Evolutionary conservation across 2,888 invertebrate genomes (phyloP).

Genomic region (Drosophila pseudotakahashii): DNA sequence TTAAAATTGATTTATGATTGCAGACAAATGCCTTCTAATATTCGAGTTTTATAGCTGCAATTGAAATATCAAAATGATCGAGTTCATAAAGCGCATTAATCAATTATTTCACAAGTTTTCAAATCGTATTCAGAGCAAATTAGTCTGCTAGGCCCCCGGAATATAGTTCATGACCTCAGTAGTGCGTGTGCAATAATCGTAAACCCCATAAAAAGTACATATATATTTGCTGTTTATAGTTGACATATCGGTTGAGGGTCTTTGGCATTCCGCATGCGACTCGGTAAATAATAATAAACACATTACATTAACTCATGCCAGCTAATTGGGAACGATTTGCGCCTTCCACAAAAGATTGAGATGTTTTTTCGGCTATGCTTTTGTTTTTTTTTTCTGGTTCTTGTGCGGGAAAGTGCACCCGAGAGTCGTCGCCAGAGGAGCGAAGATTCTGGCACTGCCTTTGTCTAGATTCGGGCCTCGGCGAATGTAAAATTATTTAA

Average conservation of each 20-base stretch:
- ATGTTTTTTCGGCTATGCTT: no score
- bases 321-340: conserved; percentile 55
- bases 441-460: conserved; percentile 15
- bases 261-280: conserved; percentile 52
- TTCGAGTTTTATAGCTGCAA: conserved; percentile 15
- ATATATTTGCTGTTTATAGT: conserved; percentile 19
- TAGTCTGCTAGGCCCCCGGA: conserved; percentile 2
- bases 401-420: conserved; percentile 12
- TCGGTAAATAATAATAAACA: conserved; percentile 52
- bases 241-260: conserved; percentile 52
- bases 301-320: conserved; percentile 50
- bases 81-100: conserved; percentile 20
- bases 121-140: conserved; percentile 8
- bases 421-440: conserved; percentile 4
- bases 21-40: conserved; percentile 9
- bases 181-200: conserved; percentile 47
- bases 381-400: background rate
- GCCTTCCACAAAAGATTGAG: conserved; percentile 29
- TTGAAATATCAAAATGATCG: background rate
- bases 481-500: conserved; percentile 49
- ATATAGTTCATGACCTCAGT: conserved; percentile 22
- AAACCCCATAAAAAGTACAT: conserved; percentile 52
- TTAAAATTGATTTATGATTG: conserved; percentile 73
- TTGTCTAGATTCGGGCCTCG: conserved; percentile 13
- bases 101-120: conserved; percentile 31